Evolutionary conservation across 2,113 vertebrate species (phyloP).

Genomic region (Leptosomus discolor): DNA sequence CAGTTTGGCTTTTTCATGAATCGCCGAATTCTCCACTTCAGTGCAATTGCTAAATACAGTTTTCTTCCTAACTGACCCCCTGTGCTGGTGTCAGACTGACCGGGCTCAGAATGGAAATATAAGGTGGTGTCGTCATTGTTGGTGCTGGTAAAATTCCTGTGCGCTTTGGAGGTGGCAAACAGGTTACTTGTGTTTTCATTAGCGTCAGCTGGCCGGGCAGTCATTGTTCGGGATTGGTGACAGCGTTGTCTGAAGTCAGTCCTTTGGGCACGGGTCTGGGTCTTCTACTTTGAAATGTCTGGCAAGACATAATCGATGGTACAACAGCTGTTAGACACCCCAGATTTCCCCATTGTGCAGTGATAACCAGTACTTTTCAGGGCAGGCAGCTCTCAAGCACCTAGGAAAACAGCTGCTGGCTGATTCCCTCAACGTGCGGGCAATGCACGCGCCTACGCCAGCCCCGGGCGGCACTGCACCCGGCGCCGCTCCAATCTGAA

Average conservation of each 20-base stretch:
- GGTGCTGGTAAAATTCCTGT: not conserved
- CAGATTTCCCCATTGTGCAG: not conserved
- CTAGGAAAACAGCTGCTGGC: not conserved
- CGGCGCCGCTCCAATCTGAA: rapidly evolving
- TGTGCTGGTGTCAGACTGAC: not conserved
- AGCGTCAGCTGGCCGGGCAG: not conserved
- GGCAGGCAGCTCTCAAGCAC: not conserved
- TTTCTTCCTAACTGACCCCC: not conserved
- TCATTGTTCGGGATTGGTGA: not conserved
- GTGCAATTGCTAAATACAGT: not conserved
- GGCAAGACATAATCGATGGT: not conserved
- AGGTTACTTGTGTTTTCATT: not conserved
- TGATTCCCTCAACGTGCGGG: not conserved
- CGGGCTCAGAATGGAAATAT: not conserved
- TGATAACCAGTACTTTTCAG: not conserved
- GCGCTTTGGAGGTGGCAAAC: not conserved
- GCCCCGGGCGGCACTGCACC: not conserved
- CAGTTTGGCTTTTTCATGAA: not conserved
- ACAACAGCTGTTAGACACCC: not conserved
- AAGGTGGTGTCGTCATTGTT: not conserved
- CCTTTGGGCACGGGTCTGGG: not conserved
- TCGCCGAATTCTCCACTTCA: not conserved
- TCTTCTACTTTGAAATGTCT: not conserved
- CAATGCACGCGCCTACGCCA: rapidly evolving
- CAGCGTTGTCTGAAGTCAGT: not conserved